These are phyloP conservation scores for Emys orbicularis DNA, from an alignment of 2,797 vertebrate species.

Conservation along the genomic window DNA sequence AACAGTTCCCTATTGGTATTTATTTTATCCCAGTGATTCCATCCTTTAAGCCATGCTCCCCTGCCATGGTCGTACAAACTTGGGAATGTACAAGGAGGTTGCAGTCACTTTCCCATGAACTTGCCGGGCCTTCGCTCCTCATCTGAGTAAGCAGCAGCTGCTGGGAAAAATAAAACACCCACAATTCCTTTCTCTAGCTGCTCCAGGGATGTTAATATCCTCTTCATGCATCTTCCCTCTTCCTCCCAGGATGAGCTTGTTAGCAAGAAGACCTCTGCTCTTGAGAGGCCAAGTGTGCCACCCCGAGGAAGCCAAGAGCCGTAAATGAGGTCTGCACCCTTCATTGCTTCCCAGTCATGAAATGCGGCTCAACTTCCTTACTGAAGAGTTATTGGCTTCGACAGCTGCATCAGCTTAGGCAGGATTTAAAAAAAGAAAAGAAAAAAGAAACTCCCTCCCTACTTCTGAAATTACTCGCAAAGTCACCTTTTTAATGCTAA, in stretches of 20 bases:
- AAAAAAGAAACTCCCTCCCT: constrained; percentile 43
- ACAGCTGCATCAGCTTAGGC: constrained; percentile 64
- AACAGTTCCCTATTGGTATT: constrained; percentile 66
- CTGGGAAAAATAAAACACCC: background rate
- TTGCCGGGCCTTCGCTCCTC: background rate
- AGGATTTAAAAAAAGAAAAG: constrained; percentile 17
- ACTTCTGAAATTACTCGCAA: constrained; percentile 75
- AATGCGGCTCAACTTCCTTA: background rate
- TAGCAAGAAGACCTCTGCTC: background rate
- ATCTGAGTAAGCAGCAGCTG: background rate
- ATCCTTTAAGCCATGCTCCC: background rate
- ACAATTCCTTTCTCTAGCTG: background rate
- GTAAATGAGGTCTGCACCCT: background rate
- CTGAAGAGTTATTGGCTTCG: constrained; percentile 47
- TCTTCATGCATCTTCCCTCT: background rate
- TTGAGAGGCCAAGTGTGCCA: background rate
- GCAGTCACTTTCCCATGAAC: background rate
- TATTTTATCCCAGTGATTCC: constrained; percentile 22
- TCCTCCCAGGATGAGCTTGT: background rate
- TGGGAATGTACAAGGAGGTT: background rate
- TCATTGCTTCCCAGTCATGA: background rate
- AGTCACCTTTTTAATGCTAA: constrained; percentile 81
- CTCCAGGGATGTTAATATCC: rapidly evolving
- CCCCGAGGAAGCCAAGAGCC: background rate
- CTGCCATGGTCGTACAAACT: background rate